phyloP scores from a whole-genome alignment of 2,113 vertebrate species.

The Ceuthmochares aereus region DNA sequence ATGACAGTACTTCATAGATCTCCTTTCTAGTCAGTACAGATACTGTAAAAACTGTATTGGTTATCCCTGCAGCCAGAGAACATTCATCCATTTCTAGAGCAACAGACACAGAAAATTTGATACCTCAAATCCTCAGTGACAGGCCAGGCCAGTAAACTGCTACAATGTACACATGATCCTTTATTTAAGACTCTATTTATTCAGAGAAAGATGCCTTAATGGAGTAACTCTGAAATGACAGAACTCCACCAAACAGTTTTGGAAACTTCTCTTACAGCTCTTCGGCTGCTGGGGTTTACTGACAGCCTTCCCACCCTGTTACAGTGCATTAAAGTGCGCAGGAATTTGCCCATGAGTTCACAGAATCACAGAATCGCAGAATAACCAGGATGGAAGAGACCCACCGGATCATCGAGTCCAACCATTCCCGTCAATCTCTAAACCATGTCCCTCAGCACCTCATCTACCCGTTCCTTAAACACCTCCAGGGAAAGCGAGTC shows the following conservation, averaged over 20 bases:
- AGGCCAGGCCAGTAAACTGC: not conserved
- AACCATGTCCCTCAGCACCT: too few species aligned
- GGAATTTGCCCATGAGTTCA: not conserved
- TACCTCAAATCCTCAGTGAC: not conserved
- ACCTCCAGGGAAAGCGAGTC: too few species aligned
- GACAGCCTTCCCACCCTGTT: not conserved
- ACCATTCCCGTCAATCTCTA: too few species aligned
- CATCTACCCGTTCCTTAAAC: too few species aligned
- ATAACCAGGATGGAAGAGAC: too few species aligned
- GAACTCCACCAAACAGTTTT: not conserved
- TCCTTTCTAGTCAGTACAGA: not conserved
- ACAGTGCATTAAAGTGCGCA: not conserved
- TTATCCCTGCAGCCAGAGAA: not conserved
- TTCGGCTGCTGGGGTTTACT: not conserved
- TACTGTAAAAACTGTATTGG: not conserved
- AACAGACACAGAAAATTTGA: accelerated
- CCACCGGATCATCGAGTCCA: too few species aligned
- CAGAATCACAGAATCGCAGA: too few species aligned
- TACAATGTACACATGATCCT: not conserved
- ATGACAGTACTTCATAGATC: accelerated
- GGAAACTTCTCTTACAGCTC: not conserved
- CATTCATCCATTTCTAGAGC: not conserved
- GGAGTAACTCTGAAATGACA: not conserved
- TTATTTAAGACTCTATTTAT: not conserved
- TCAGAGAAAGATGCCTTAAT: not conserved